Evolutionary conservation across 2,113 vertebrate genomes (phyloP).

Genomic region (Trochalopteron elliotii): DNA sequence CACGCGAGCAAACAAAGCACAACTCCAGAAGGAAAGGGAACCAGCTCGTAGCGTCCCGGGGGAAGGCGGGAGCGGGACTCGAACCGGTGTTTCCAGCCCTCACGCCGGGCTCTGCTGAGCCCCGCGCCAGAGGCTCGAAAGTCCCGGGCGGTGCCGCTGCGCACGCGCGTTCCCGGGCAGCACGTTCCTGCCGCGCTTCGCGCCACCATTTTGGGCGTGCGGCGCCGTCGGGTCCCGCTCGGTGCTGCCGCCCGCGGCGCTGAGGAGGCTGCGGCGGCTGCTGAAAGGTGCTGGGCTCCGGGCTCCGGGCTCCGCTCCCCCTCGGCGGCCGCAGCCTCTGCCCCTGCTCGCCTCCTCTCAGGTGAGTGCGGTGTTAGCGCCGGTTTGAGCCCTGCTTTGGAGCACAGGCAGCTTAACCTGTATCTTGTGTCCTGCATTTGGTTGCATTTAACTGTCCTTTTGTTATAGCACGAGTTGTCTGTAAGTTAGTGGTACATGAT

Average conservation of each 20-base stretch:
- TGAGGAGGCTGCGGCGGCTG: background rate
- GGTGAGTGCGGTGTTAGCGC: background rate
- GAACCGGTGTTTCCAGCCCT: accelerated
- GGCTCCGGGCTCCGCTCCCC: accelerated
- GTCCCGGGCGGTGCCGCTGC: accelerated
- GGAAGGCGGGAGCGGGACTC: background rate
- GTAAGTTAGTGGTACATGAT: accelerated
- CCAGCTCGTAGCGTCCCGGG: accelerated
- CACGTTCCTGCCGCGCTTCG: accelerated
- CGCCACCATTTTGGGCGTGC: conserved; percentile 18
- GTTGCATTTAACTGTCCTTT: background rate
- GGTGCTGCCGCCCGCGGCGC: accelerated
- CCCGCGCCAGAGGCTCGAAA: accelerated
- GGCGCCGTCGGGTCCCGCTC: accelerated
- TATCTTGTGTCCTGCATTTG: accelerated
- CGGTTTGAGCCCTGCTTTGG: background rate
- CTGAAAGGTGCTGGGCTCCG: accelerated
- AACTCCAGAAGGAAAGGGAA: accelerated
- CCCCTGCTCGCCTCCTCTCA: background rate
- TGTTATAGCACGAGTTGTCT: accelerated
- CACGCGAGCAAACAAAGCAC: accelerated
- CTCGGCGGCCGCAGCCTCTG: accelerated
- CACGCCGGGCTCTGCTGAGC: accelerated
- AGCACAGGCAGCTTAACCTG: accelerated
- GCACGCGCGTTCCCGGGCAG: accelerated